phyloP scores from a whole-genome alignment of 2,888 invertebrate species.

The Chaitophorus viminalis region DNA sequence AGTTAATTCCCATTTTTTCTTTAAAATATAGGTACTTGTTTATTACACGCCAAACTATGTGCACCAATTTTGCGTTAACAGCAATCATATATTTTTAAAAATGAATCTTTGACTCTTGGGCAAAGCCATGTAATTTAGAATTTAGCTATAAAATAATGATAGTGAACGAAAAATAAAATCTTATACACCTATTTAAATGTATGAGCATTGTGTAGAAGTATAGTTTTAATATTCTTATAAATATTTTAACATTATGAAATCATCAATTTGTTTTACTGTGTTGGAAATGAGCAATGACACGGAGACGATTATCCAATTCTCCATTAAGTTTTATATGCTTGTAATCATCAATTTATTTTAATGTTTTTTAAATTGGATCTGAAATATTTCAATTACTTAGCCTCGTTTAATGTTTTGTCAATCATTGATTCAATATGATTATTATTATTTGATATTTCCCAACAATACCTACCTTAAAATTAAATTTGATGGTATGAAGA shows the following conservation, averaged over 20 bases:
- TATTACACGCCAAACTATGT: too few species aligned
- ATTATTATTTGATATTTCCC: not conserved
- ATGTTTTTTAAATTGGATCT: not conserved
- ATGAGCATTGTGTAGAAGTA: not conserved
- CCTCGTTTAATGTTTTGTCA: not conserved
- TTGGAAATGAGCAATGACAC: not conserved
- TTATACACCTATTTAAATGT: not conserved
- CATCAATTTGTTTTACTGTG: not conserved
- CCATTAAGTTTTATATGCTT: not conserved
- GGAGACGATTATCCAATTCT: not conserved
- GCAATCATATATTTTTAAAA: too few species aligned
- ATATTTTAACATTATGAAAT: not conserved
- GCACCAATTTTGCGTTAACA: too few species aligned
- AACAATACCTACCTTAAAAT: not conserved
- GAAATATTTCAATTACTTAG: slow-evolving; percentile 3
- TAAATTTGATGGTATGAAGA: not conserved
- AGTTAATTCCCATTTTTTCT: too few species aligned
- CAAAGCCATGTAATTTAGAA: too few species aligned
- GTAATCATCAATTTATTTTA: not conserved
- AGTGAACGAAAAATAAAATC: not conserved
- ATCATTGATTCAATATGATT: slow-evolving; percentile 4
- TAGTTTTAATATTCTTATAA: not conserved
- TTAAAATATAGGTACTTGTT: too few species aligned
- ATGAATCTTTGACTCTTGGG: too few species aligned
- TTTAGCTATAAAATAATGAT: not conserved